These are phyloP conservation scores for Neuroterus valhalla DNA, from an alignment of 1,140 invertebrate species.

Conservation along the genomic window DNA sequence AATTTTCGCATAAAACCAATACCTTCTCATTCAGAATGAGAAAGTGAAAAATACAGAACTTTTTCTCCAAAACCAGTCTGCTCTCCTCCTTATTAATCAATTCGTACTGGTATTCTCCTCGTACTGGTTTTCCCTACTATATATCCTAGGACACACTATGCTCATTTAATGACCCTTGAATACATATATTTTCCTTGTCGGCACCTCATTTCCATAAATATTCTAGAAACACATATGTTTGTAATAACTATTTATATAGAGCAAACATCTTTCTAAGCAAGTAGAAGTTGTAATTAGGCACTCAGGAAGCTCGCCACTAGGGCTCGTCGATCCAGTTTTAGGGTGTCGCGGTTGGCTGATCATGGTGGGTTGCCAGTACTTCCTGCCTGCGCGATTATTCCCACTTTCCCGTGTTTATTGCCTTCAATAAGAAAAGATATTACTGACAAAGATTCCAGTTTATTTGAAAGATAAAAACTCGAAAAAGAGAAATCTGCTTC, in stretches of 20 bases:
- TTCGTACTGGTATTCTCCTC: too few species aligned
- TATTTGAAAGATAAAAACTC: background rate
- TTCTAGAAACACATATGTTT: background rate
- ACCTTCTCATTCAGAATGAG: too few species aligned
- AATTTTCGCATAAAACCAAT: too few species aligned
- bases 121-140: too few species aligned
- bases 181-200: too few species aligned
- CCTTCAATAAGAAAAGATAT: background rate
- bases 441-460: background rate
- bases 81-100: too few species aligned
- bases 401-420: conserved; percentile 22
- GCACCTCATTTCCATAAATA: too few species aligned
- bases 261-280: conserved; percentile 33
- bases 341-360: conserved; percentile 58
- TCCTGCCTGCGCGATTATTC: conserved; percentile 51
- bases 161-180: too few species aligned
- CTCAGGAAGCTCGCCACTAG: conserved; percentile 55
- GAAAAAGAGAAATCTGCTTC: background rate
- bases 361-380: conserved; percentile 54
- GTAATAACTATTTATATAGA: background rate
- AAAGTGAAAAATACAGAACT: too few species aligned
- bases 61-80: too few species aligned
- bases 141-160: too few species aligned
- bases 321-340: conserved; percentile 58
- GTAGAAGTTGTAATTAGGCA: conserved; percentile 51